phyloP scores from a whole-genome alignment of 2,888 invertebrate species.

The Drosophila cyrtoloma region DNA sequence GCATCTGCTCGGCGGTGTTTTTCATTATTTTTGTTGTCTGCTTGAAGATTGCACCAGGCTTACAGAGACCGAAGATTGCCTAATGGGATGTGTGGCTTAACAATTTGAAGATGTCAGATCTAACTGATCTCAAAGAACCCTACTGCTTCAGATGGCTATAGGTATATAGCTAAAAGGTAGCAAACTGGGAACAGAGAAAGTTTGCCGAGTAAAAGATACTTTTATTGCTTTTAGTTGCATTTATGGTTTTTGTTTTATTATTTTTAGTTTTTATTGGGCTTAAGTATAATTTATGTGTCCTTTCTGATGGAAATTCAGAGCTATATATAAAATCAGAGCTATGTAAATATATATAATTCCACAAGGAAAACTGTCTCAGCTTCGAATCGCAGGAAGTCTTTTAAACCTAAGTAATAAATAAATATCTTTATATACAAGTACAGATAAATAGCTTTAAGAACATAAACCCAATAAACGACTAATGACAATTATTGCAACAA shows the following conservation, averaged over 20 bases:
- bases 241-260: background rate
- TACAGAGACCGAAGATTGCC: background rate
- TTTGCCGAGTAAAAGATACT: background rate
- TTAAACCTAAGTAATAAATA: background rate
- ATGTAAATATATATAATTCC: background rate
- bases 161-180: background rate
- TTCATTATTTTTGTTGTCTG: background rate
- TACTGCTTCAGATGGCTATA: background rate
- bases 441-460: background rate
- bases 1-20: constrained; percentile 30
- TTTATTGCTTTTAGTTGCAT: background rate
- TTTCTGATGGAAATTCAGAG: too few species aligned
- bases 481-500: background rate
- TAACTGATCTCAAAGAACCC: background rate
- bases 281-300: too few species aligned
- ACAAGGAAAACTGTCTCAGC: background rate
- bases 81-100: background rate
- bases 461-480: background rate
- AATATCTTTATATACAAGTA: background rate
- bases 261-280: too few species aligned
- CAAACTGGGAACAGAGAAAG: background rate
- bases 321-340: too few species aligned
- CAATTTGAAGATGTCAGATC: background rate
- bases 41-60: constrained; percentile 13
- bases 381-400: background rate